phyloP scores from a whole-genome alignment of 2,797 vertebrate genomes.

The Chelon labrosus region DNA sequence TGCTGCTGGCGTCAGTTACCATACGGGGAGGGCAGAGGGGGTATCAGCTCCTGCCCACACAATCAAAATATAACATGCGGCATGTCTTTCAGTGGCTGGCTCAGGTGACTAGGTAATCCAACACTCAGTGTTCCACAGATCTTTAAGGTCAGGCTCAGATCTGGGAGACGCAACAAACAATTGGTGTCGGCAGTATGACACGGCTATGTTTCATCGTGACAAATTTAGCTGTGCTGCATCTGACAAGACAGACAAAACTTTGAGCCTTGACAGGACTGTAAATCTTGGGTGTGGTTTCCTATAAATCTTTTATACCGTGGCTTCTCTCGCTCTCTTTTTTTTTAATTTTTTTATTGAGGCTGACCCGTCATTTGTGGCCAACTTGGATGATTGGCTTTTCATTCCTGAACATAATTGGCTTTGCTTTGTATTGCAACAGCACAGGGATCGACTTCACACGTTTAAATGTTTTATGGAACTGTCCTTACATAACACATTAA shows the following conservation, averaged over 20 bases:
- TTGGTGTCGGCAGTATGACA: conserved; percentile 40
- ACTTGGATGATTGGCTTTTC: conserved; percentile 49
- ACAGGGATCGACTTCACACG: conserved; percentile 20
- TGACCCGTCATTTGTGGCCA: conserved; percentile 54
- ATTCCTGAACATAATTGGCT: conserved; percentile 58
- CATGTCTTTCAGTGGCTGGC: conserved; percentile 61
- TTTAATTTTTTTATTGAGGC: conserved; percentile 8
- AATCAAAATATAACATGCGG: conserved; percentile 82
- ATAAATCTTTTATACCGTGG: conserved; percentile 53
- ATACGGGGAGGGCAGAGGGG: conserved; percentile 59
- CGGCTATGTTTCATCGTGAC: conserved; percentile 57
- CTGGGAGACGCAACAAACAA: conserved; percentile 67
- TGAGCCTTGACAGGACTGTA: conserved; percentile 59
- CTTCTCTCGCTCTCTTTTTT: conserved; percentile 9
- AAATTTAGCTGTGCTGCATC: conserved; percentile 64
- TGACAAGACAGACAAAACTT: conserved; percentile 70
- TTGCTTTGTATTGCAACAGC: conserved; percentile 6
- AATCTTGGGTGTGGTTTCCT: conserved; percentile 36
- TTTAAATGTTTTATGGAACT: conserved; percentile 37
- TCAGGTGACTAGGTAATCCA: conserved; percentile 70
- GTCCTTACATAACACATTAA: conserved; percentile 39
- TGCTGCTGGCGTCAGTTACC: conserved; percentile 78
- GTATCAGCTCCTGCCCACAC: conserved; percentile 81
- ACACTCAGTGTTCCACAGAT: conserved; percentile 61
- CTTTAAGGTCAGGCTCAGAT: conserved; percentile 77